These are phyloP conservation scores for Caenorhabditis inopinata DNA, from an alignment of 1,140 invertebrate species.

Conservation along the genomic window DNA sequence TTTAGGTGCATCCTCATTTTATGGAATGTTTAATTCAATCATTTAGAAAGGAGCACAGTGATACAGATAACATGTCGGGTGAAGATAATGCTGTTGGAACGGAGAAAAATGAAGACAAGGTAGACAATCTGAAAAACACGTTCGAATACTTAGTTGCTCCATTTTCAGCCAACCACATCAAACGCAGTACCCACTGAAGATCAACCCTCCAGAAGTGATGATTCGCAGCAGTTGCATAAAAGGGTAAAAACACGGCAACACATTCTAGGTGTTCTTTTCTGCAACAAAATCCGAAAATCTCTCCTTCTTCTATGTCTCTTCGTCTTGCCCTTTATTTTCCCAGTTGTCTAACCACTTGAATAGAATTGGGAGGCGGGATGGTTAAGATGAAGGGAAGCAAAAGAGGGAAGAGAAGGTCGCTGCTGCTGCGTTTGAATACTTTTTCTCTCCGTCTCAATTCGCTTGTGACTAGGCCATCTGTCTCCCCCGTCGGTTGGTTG, in stretches of 20 bases:
- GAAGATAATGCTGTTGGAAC: constrained; percentile 8
- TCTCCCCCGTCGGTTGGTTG: constrained; percentile 21
- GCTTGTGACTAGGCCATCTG: constrained; percentile 2
- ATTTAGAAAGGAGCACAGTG: background rate
- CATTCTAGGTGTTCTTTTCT: constrained; percentile 2
- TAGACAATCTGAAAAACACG: background rate
- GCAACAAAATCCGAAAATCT: constrained; percentile 32
- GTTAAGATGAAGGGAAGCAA: constrained; percentile 1
- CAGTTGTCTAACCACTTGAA: constrained; percentile 10
- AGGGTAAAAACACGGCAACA: constrained; percentile 3
- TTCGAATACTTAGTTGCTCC: background rate
- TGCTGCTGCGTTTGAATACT: constrained; percentile 25
- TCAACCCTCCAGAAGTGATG: background rate
- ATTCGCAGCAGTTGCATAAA: background rate
- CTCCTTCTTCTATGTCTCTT: constrained; percentile 26
- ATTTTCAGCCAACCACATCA: constrained; percentile 16
- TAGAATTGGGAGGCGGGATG: constrained; percentile 15
- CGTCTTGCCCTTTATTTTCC: background rate
- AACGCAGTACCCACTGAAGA: background rate
- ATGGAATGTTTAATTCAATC: background rate
- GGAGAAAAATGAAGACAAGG: constrained; percentile 17
- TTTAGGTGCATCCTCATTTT: background rate
- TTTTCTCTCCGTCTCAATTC: constrained; percentile 32
- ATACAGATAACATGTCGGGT: constrained; percentile 7
- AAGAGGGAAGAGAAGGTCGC: constrained; percentile 12